Base-by-base conservation (phyloP, 2,797 vertebrate species). In the Cynodonichthys magdalenae region DNA sequence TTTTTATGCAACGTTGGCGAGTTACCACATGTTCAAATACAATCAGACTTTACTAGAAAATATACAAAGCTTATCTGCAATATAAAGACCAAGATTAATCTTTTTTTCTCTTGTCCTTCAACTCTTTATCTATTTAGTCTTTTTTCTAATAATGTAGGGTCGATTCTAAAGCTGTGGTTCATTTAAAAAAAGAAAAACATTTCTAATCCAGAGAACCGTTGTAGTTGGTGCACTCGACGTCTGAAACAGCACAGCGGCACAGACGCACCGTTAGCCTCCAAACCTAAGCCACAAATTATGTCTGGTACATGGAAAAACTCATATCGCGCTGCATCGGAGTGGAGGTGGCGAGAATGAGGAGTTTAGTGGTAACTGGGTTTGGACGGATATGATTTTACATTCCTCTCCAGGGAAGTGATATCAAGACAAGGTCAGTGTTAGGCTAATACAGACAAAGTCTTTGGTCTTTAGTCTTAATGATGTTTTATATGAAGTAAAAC, bases 221-320 rank as follows among this genome's bases (percentile, higher is more conserved):
- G 65, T 85, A 87, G 78, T 89, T 66, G 75, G 68, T 84, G 87
- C 83, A 74, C 81, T 74, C 64, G 83, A 90, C 74, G 91, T 84
- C 89, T 92, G 90, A 90, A 92, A 93, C 90, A 88, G 90, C 91
- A 87, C 81, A 79, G 90, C 64, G 73, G 85, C 83, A 80, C 90
- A 93, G 91, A 94, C 89, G 90, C 92, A 92, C 84, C 81, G 90
- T 94, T 92, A 94, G 92, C 91, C 92, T 93, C 92, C 88, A 92
- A 92, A 90, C 92, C 89, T 86, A 89, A 92, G 87, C 93, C 92
- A 87, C 92, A 92, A 93, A 92, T 91, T 85, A 94, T 87, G 90
- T 92, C 91, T 91, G 90, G 90, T 85, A 88, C 88, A 90, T 89
- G 89, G 90, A 92, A 91, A 87, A 83, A 83, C 90, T 92, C 90